These are phyloP conservation scores for Dryoscopus gambensis DNA, from an alignment of 2,113 vertebrate species.

Conservation along the genomic window DNA sequence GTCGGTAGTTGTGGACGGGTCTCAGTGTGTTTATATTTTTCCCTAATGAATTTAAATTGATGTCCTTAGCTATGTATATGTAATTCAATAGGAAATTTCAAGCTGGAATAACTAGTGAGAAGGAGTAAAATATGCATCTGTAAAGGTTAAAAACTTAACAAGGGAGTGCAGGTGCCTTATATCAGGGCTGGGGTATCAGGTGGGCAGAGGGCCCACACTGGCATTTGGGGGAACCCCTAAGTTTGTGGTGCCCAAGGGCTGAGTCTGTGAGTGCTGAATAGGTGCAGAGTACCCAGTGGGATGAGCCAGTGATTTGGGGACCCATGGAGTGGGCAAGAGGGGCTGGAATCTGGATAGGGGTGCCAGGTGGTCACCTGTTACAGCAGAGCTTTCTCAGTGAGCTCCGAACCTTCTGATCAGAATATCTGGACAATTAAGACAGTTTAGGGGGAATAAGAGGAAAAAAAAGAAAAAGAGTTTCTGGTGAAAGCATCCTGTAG, in stretches of 20 bases:
- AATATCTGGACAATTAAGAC: not conserved
- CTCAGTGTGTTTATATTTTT: not conserved
- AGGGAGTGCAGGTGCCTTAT: not conserved
- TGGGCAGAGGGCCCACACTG: accelerated
- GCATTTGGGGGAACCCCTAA: accelerated
- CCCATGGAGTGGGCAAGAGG: accelerated
- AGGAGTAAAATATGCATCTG: not conserved
- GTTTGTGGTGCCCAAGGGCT: not conserved
- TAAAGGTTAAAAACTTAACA: not conserved
- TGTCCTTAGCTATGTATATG: not conserved
- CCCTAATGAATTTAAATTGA: not conserved
- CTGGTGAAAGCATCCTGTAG: not conserved
- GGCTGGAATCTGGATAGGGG: accelerated
- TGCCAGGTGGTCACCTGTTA: accelerated
- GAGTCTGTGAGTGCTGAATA: not conserved
- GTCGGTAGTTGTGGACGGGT: not conserved
- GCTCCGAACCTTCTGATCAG: not conserved
- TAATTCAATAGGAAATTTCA: not conserved
- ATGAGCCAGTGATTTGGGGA: accelerated
- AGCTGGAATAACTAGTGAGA: not conserved
- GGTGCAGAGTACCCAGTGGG: not conserved
- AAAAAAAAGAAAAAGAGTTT: accelerated
- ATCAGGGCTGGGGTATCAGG: not conserved
- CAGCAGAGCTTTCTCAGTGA: not conserved
- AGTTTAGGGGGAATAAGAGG: accelerated